Percentiles rank a stretch among this genome's conserved stretches.
Evolutionary conservation across 2,888 invertebrate species (phyloP).

Genomic region (Parapristionchus giblindavisi): DNA sequence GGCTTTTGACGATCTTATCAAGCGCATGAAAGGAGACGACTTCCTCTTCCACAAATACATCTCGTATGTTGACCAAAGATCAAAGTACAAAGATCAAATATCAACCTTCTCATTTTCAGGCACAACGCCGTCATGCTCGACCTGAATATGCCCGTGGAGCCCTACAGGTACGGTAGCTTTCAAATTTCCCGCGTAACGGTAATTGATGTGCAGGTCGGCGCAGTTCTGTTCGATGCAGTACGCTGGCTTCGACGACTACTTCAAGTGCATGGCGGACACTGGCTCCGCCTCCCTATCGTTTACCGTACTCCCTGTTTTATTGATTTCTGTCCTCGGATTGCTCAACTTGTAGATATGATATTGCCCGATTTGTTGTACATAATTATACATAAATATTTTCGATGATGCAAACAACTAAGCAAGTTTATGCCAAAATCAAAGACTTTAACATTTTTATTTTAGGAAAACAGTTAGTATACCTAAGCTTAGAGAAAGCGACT

Average conservation of each 20-base stretch:
- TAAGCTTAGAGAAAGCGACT: too few relatives aligned
- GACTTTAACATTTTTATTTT: too few relatives aligned
- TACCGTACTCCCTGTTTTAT: background rate
- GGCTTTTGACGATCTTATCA: conserved; percentile 53
- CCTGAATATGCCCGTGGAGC: conserved; percentile 46
- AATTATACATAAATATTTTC: conserved; percentile 3
- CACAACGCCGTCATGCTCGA: conserved; percentile 53
- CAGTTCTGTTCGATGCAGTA: conserved; percentile 64
- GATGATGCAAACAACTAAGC: too few relatives aligned
- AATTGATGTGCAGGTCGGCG: conserved; percentile 46
- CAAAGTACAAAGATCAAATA: background rate
- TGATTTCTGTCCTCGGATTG: background rate
- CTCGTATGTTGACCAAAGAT: conserved; percentile 22
- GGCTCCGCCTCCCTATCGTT: conserved; percentile 9
- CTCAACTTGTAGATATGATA: conserved; percentile 1
- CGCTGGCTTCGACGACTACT: conserved; percentile 56
- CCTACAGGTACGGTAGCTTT: conserved; percentile 42
- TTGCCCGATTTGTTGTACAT: too few relatives aligned
- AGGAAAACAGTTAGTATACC: too few relatives aligned
- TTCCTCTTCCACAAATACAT: conserved; percentile 51
- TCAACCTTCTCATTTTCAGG: conserved; percentile 23
- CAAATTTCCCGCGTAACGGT: background rate
- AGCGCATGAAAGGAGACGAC: conserved; percentile 48
- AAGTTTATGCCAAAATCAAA: too few relatives aligned
- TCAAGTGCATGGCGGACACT: conserved; percentile 46